Evolutionary conservation across 2,797 vertebrate genomes (phyloP), one percentile per base, ranked within the genome.

Genomic region (Alectoris magna): DNA sequence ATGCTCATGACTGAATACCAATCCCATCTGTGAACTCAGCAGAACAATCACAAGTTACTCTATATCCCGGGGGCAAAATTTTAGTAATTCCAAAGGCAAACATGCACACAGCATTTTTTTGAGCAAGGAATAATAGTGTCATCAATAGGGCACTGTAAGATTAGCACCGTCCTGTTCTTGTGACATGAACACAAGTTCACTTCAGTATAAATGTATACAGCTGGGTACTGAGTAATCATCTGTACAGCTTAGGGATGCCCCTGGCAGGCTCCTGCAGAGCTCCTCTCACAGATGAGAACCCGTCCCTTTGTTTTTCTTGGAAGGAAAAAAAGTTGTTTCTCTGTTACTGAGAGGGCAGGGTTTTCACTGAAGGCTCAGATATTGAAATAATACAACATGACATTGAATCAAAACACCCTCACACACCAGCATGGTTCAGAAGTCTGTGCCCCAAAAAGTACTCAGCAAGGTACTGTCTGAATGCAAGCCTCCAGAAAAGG

Each of bases 41-140:
- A 84, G 75, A 91, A 71, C 15, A 91, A 91, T 36, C 67, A 84
- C 12, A 43, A 87, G 64, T 62, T 70, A 49, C 18, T 80, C 89
- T 81, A 27, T 60, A 83, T 27, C 66, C 39, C 70, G 22, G 11
- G 39, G n/a, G 63, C 24, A 81, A 95, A 83, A 78, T 3, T 49
- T 4, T 44, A 87, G 38, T 67, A 15, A 79, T 78, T 88, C 71
- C 39, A 68, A 81, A 86, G 31, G 43, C 73, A 81, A 86, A 82
- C n/a, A 62, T 12, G 55, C 21, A 71, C 7, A 59, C 17, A 38
- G 23, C 44, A 55, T 67, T 80, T 95, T 95, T 95, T 55, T 85
- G 72, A 91, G 63, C 38, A 84, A 90, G 31, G 24, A 93, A 55
- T 38, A 66, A 11, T 2, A 64, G 15, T 12, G 56, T n/a, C 22